phyloP scores from a whole-genome alignment of 2,113 vertebrate genomes.

The Serinus canaria region DNA sequence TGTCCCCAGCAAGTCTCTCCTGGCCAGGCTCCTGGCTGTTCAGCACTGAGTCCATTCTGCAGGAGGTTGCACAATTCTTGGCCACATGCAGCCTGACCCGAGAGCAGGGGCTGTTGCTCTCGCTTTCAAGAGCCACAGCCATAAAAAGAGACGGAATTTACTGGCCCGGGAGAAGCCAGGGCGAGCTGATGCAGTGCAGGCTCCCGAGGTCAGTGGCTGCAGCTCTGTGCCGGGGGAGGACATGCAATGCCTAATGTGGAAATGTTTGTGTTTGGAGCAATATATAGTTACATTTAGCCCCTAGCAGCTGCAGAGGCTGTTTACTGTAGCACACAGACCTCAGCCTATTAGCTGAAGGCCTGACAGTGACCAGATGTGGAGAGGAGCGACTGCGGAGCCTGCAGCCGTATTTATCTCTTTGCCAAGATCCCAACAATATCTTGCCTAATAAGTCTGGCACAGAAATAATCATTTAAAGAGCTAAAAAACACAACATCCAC shows the following conservation, averaged over 20 bases:
- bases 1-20: not conserved
- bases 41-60: fast-evolving
- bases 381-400: not conserved
- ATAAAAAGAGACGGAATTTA: conserved; percentile 14
- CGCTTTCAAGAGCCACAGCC: not conserved
- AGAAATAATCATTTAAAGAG: conserved; percentile 64
- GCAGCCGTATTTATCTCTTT: not conserved
- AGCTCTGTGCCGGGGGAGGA: not conserved
- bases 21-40: not conserved
- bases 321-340: conserved; percentile 42
- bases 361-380: conserved; percentile 69
- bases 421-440: conserved; percentile 66
- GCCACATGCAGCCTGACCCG: not conserved
- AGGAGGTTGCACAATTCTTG: not conserved
- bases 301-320: conserved; percentile 36
- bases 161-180: conserved; percentile 5
- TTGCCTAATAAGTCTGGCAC: conserved; percentile 71
- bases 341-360: conserved; percentile 12
- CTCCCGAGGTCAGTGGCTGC: conserved; percentile 22
- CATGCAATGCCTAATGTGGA: conserved; percentile 69
- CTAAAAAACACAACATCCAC: conserved; percentile 49
- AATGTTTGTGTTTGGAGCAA: conserved; percentile 66
- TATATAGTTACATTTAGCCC: conserved; percentile 33
- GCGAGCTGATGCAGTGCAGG: conserved; percentile 10
- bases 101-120: not conserved